Conservation (phyloP, 1,140 invertebrate genomes). For the Lordiphosa clarofinis region DNA sequence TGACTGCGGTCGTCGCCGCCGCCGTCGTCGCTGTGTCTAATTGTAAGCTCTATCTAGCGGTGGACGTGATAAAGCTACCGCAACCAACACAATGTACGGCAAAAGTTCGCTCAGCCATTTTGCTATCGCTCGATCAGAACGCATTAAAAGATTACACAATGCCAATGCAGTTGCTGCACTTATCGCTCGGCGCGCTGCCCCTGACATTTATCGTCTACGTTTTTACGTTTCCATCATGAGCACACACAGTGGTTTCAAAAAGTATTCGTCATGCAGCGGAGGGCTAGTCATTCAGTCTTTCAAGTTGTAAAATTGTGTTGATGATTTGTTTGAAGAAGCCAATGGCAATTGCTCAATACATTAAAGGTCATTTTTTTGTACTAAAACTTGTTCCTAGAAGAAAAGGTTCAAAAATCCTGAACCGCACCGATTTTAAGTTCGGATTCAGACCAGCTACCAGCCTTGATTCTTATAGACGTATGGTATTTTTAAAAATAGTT, state of each 20-base stretch:
- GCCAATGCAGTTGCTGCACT: conserved; percentile 6
- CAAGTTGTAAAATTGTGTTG: no score
- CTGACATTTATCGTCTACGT: conserved; percentile 47
- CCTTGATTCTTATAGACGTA: no score
- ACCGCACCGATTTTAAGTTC: no score
- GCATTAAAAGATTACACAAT: conserved; percentile 10
- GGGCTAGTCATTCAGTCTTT: no score
- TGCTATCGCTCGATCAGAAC: neutral
- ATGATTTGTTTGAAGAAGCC: no score
- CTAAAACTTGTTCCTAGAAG: no score
- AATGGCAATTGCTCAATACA: no score
- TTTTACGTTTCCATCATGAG: neutral
- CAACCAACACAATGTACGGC: conserved; percentile 15
- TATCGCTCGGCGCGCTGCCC: conserved; percentile 33
- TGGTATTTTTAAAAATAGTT: no score
- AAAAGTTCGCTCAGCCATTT: conserved; percentile 1
- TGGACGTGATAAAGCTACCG: conserved; percentile 41
- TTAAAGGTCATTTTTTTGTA: no score
- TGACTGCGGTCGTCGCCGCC: no score
- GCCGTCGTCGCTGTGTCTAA: conserved; percentile 4
- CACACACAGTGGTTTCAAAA: conserved; percentile 2
- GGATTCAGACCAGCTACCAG: no score
- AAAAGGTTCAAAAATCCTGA: no score
- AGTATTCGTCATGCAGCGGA: neutral
- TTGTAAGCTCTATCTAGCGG: conserved; percentile 37